Conservation (phyloP, 2,113 vertebrate species). For the Trochalopteron elliotii region DNA sequence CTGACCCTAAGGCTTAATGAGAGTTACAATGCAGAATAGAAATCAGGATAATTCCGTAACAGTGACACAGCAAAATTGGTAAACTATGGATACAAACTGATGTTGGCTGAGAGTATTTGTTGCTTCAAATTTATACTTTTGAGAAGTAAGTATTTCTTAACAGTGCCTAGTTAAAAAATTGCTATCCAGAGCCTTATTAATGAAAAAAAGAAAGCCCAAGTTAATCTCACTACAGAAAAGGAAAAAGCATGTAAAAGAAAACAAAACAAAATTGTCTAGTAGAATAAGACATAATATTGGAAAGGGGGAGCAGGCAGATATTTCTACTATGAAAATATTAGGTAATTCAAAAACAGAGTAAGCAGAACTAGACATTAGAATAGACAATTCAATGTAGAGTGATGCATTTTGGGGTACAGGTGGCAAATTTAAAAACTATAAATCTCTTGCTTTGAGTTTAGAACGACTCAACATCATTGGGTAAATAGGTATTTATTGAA, state of each 20-base stretch:
- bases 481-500: not conserved
- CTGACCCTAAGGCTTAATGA: not conserved
- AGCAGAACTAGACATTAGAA: not conserved
- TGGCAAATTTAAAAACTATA: not conserved
- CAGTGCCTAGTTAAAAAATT: not conserved
- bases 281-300: not conserved
- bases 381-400: not conserved
- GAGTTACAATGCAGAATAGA: not conserved
- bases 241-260: not conserved
- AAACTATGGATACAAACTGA: not conserved
- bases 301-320: accelerated
- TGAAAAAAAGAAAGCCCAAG: not conserved
- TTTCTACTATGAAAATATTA: not conserved
- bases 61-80: not conserved
- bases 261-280: not conserved
- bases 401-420: not conserved
- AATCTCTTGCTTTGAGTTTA: not conserved
- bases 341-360: not conserved
- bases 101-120: not conserved
- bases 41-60: not conserved
- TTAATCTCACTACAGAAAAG: not conserved
- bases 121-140: not conserved
- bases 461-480: not conserved
- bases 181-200: not conserved
- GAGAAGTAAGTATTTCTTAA: not conserved